Conservation (phyloP, 2,797 vertebrate genomes). For the Melopsittacus undulatus region DNA sequence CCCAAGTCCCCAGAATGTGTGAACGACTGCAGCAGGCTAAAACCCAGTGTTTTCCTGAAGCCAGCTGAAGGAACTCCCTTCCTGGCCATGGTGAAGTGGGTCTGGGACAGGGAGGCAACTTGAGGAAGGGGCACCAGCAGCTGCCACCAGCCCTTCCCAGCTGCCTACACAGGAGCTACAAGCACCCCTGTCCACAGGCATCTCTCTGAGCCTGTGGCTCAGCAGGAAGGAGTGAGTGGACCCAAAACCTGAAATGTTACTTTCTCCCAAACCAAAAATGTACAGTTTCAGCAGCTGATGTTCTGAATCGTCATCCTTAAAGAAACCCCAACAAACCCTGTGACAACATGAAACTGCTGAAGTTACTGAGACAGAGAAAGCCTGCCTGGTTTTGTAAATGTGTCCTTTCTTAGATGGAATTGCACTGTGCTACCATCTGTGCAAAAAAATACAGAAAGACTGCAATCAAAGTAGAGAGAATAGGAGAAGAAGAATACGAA, state of each 20-base stretch:
- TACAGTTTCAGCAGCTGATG: neutral
- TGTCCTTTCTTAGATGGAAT: neutral
- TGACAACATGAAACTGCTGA: neutral
- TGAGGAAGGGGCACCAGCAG: neutral
- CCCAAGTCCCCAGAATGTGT: neutral
- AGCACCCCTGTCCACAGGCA: neutral
- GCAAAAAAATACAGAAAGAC: neutral
- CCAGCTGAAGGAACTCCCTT: neutral
- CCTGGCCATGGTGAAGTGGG: rapidly evolving
- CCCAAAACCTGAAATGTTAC: neutral
- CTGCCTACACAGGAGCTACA: neutral
- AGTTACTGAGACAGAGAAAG: neutral
- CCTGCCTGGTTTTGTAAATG: neutral
- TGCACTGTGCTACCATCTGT: neutral
- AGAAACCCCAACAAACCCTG: neutral
- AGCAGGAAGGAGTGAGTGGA: neutral
- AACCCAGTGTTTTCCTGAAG: neutral
- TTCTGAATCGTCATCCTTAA: neutral
- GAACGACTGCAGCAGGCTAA: neutral
- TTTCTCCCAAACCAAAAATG: neutral
- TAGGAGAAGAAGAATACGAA: neutral
- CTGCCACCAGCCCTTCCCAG: neutral
- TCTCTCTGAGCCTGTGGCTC: rapidly evolving
- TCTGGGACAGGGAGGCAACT: neutral
- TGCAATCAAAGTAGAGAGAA: neutral